phyloP scores from a whole-genome alignment of 2,888 invertebrate species.

The Apoda limacodes region DNA sequence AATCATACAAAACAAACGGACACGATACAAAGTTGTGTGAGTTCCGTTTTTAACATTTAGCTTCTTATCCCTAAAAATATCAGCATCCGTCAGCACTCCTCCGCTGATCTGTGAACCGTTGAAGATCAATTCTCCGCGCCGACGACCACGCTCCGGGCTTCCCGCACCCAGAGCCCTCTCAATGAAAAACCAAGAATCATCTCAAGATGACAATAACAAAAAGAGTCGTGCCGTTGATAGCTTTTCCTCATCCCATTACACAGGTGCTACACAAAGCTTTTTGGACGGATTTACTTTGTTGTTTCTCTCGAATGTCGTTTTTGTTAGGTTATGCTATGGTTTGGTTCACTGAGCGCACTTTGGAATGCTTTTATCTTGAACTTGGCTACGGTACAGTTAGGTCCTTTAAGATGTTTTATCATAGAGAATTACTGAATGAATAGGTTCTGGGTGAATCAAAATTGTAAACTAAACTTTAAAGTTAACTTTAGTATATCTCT shows the following conservation, averaged over 20 bases:
- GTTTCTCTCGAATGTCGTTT: conserved; percentile 12
- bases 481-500: too few species aligned
- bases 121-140: conserved; percentile 38
- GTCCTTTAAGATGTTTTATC: too few species aligned
- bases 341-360: conserved; percentile 6
- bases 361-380: too few species aligned
- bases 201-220: conserved; percentile 1
- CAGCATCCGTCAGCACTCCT: conserved; percentile 26
- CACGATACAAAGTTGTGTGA: too few species aligned
- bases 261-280: conserved; percentile 10
- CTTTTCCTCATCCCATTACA: conserved; percentile 18
- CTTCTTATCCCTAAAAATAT: conserved; percentile 26
- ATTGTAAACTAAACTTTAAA: too few species aligned
- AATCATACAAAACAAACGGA: too few species aligned
- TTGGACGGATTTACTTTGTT: conserved; percentile 13
- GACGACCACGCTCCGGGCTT: conserved; percentile 33
- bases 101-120: conserved; percentile 31
- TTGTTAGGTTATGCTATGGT: conserved; percentile 15
- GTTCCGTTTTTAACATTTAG: too few species aligned
- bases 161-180: conserved; percentile 30
- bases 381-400: too few species aligned
- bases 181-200: conserved; percentile 22
- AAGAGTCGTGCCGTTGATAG: conserved; percentile 18
- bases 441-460: too few species aligned
- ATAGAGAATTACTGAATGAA: too few species aligned